These are phyloP conservation scores for Eupristina koningsbergeri DNA, from an alignment of 1,140 invertebrate species.

Conservation along the genomic window DNA sequence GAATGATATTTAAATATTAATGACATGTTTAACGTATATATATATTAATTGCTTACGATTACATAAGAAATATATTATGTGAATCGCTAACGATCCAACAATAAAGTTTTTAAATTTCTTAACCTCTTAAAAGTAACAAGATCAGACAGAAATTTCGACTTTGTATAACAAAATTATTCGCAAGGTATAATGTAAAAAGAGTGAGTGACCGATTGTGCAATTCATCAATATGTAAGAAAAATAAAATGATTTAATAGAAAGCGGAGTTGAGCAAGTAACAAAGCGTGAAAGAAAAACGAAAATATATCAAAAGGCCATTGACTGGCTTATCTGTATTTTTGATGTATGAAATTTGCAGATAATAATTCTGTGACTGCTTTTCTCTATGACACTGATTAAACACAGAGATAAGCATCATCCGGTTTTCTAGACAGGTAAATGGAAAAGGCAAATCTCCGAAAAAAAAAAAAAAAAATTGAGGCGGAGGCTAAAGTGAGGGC, in stretches of 20 bases:
- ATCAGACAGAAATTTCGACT: background rate
- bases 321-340: background rate
- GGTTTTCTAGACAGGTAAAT: too few relatives aligned
- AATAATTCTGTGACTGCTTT: background rate
- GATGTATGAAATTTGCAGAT: slow-evolving; percentile 37
- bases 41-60: background rate
- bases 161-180: background rate
- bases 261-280: background rate
- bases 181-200: background rate
- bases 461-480: background rate
- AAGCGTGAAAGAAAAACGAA: slow-evolving; percentile 51
- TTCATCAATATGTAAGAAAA: background rate
- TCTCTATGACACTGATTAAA: slow-evolving; percentile 34
- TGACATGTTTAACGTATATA: background rate
- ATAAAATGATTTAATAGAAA: slow-evolving; percentile 23
- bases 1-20: background rate
- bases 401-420: slow-evolving; percentile 2
- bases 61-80: background rate
- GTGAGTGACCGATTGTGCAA: background rate
- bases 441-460: background rate
- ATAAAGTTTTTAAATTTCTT: background rate
- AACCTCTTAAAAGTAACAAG: background rate
- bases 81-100: background rate
- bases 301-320: background rate
- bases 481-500: background rate